Base-by-base conservation (phyloP, 1,140 invertebrate species). In the Alviniconcha marisindica region DNA sequence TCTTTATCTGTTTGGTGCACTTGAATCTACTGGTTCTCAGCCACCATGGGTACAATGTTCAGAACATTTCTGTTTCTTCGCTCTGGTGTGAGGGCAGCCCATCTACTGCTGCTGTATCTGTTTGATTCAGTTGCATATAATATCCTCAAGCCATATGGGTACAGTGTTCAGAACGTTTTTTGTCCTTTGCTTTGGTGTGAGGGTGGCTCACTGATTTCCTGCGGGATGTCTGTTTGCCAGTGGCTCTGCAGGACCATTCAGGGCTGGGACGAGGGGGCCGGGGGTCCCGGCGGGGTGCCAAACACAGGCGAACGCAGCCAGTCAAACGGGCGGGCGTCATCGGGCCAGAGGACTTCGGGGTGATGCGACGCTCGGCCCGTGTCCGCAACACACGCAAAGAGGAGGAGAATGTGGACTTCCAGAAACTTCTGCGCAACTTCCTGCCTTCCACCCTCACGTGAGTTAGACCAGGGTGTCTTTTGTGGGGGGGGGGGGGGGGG, bases 351-450 rank as follows among this genome's bases (percentile, higher is more conserved):
- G 88, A 90, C 54, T 83, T 83, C 31, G 86, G 86, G 14, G 79
- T 81, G 1, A 92, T 91, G 82, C 81, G 91, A 28, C 82, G 92
- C 73, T 92, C 91, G 71, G 88, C 92, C 31, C 86, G 91, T 51
- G 91, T 92, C 83, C 82, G 84, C 38, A 42, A 83, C 38, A 79
- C 48, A n/a, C 90, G 88, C 66, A 91, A 91, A 83, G 87, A 90
- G 63, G 91, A 92, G 82, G 90, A 91, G 51, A 89, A 86, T 85
- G 85, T 92, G 12, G 90, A 93, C 82, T 91, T 92, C 76, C 84
- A 89, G 81, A 89, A 91, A 71, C 69, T 93, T 31, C 71, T 93
- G n/a, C 85, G 88, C 69, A 90, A 91, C 71, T 92, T 92, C 81
- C 85, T 93, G 33, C 92, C 92, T 36, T 84, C 88, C 33, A 90